A percentile compares a stretch with the other conserved stretches of the same genome.
phyloP scores from a whole-genome alignment of 2,797 vertebrate species.

The Lemur catta region DNA sequence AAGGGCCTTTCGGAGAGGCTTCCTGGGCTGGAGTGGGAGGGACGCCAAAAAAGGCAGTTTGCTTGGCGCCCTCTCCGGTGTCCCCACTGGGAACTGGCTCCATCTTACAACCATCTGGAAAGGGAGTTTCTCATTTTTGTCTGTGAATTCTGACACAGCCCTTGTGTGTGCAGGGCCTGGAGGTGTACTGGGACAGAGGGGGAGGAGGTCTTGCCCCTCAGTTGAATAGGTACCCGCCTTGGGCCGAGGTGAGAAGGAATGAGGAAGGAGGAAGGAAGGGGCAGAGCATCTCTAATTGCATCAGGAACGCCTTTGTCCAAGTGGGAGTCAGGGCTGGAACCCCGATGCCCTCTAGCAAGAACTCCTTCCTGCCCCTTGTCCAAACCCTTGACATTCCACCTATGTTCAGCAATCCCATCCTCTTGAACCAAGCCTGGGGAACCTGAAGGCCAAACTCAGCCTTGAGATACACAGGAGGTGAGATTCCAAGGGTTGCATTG shows the following conservation, averaged over 20 bases:
- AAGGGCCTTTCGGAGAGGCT: neutral
- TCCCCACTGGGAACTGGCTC: neutral
- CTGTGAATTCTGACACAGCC: neutral
- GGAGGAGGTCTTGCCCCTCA: neutral
- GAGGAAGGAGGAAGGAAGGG: neutral
- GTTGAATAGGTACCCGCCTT: neutral
- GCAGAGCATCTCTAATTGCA: neutral
- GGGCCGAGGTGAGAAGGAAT: neutral
- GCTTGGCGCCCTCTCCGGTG: neutral
- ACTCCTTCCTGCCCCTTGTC: neutral
- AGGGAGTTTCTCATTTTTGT: neutral
- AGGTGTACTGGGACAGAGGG: neutral
- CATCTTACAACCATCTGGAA: neutral
- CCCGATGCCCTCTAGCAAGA: neutral
- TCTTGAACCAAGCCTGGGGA: neutral
- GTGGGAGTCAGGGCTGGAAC: neutral
- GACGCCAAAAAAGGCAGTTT: neutral
- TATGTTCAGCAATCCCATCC: neutral
- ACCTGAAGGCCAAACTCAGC: neutral
- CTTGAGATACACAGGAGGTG: neutral
- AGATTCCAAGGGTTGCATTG: neutral
- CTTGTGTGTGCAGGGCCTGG: neutral
- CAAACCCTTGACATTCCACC: neutral
- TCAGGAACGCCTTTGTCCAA: neutral
- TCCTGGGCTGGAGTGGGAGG: neutral